phyloP scores from a whole-genome alignment of 2,113 vertebrate genomes.

The Vulpes lagopus region DNA sequence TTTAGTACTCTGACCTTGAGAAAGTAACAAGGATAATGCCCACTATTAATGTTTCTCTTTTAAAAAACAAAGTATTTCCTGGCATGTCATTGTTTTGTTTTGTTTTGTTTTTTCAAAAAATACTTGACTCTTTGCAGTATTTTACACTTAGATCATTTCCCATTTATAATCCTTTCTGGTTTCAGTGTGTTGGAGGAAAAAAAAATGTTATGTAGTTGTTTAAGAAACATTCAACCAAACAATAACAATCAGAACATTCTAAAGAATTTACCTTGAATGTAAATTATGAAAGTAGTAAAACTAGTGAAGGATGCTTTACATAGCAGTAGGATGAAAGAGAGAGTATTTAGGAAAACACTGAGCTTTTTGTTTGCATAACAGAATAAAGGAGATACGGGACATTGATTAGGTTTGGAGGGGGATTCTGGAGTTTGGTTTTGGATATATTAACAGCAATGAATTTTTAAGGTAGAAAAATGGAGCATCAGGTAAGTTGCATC shows the following conservation, averaged over 20 bases:
- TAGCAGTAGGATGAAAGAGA: not conserved
- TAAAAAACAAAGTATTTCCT: constrained; percentile 62
- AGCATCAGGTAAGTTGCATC: not conserved
- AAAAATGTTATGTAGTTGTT: not conserved
- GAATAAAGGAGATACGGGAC: not conserved
- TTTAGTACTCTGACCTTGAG: constrained; percentile 8
- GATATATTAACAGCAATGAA: not conserved
- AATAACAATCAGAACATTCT: not conserved
- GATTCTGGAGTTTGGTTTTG: not conserved
- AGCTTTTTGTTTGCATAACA: not conserved
- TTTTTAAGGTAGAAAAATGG: not conserved
- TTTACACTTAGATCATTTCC: constrained; percentile 64
- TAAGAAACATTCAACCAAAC: constrained; percentile 4
- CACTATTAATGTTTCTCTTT: not conserved
- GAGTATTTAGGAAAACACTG: not conserved
- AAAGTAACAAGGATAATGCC: not conserved
- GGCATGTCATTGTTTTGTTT: not conserved
- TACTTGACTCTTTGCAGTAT: not conserved
- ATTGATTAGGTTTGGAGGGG: not conserved
- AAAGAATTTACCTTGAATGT: not conserved
- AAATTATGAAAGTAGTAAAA: constrained; percentile 30
- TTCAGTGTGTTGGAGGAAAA: not conserved
- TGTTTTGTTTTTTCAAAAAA: not conserved
- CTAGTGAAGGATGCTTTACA: not conserved
- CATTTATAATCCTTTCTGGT: constrained; percentile 56